These are phyloP conservation scores for Coelopa pilipes DNA, from an alignment of 2,888 invertebrate genomes.

Conservation along the genomic window DNA sequence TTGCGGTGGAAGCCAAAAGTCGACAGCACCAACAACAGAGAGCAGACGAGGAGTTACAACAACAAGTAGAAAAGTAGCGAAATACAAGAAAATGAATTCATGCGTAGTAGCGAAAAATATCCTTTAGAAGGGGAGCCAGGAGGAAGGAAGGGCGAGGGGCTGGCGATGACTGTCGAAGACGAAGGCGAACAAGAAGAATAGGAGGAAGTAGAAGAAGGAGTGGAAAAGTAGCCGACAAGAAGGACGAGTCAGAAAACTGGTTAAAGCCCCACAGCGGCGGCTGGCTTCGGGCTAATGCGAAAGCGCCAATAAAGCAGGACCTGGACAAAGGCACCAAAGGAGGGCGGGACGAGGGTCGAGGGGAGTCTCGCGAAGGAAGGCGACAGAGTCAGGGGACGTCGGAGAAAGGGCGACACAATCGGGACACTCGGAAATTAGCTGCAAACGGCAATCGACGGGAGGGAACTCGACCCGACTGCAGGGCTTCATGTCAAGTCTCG, in stretches of 20 bases:
- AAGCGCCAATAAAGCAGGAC: slow-evolving; percentile 10
- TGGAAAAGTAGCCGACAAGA: no score
- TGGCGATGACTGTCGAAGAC: slow-evolving; percentile 8
- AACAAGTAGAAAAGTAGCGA: neutral
- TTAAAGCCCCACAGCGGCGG: slow-evolving; percentile 1
- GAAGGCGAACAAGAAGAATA: slow-evolving; percentile 7
- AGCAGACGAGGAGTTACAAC: neutral
- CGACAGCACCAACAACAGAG: neutral
- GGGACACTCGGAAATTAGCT: no score
- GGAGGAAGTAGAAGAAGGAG: neutral
- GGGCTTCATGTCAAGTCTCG: no score
- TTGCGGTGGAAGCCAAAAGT: neutral
- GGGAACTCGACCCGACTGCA: neutral
- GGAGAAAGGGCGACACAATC: no score
- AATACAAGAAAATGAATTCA: slow-evolving; percentile 28
- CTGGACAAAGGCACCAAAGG: neutral
- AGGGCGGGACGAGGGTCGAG: neutral
- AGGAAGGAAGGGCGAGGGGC: neutral
- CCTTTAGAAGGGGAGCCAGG: slow-evolving; percentile 18
- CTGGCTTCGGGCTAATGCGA: slow-evolving; percentile 9
- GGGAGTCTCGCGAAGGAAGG: neutral
- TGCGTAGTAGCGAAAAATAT: slow-evolving; percentile 32
- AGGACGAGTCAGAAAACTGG: slow-evolving; percentile 7
- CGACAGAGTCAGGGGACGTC: no score
- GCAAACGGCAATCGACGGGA: no score